Evolutionary conservation across 2,113 vertebrate species (phyloP).

Genomic region (Marmota flaviventris): DNA sequence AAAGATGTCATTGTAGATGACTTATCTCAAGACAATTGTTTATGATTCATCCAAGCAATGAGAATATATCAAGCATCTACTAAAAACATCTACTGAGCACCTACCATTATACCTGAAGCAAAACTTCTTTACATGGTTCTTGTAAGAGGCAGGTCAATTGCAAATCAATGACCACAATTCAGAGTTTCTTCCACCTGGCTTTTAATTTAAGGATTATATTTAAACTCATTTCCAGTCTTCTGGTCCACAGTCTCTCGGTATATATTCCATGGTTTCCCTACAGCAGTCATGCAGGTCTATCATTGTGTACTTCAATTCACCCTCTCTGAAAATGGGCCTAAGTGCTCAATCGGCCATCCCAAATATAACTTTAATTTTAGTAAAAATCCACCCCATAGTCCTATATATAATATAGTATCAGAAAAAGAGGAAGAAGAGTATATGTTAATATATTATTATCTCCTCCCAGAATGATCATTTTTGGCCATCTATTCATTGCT

Average conservation of each 20-base stretch:
- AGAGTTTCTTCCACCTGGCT: not conserved
- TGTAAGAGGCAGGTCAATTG: not conserved
- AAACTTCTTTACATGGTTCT: not conserved
- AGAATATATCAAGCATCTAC: not conserved
- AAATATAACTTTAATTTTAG: constrained; percentile 12
- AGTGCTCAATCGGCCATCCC: not conserved
- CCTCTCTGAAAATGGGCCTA: not conserved
- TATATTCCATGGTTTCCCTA: not conserved
- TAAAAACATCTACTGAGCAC: constrained; percentile 11
- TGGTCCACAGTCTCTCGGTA: not conserved
- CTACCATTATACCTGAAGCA: not conserved
- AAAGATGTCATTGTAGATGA: not conserved
- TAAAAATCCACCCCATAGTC: not conserved
- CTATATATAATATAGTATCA: not conserved
- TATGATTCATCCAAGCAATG: not conserved
- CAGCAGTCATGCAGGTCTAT: not conserved
- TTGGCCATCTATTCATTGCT: not conserved
- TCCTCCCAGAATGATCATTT: not conserved
- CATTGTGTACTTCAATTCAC: not conserved
- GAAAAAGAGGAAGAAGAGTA: constrained; percentile 11
- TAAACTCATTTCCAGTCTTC: not conserved
- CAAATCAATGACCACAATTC: not conserved
- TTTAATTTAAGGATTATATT: not conserved
- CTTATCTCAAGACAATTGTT: not conserved
- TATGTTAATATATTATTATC: not conserved